Base-by-base conservation (phyloP, 2,888 invertebrate species). In the Craniophora ligustri region DNA sequence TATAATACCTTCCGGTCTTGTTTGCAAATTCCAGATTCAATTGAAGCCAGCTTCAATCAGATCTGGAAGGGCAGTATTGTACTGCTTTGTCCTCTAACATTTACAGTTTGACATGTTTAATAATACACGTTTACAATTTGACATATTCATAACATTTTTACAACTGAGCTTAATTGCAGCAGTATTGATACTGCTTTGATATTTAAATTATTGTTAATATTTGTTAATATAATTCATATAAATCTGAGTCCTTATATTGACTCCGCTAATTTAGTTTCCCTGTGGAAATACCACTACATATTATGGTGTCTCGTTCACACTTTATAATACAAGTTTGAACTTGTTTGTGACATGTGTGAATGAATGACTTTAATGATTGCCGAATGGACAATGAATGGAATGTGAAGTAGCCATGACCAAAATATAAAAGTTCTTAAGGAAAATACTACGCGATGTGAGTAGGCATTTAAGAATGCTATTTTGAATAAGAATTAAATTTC, bases 311-410 rank as follows among this genome's bases (percentile, higher is more conserved):
- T 48, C 64, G n/a, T 31, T 46, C 41, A 13, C 30, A 44, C 39
- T 11, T 26, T 38, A n/a, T 34, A 21, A 31, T 42, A 55, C 63
- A 44, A 7, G 63, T 58, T 48, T 35, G 28, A 10, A 50, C 66
- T 41, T 51, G 61, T 65, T 61, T 45, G 30, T 21, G 7, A 48
- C 44, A 36, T 45, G 49, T 45, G 40, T 38, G 23, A 48, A 49
- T 54, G 59, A 64, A 59, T 54, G 64, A 44, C 38, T 51, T 34
- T n/a, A 63, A 59, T 54, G 63, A 44, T 51, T 39, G 14, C 36
- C 47, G 31, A 59, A 64, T 64, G 59, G 30, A 53, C 47, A 45
- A 38, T 42, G 21, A 19, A 15, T 47, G 39, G 63, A 54, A 64
- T 64, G 41, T 13, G 15, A 34, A 18, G 16, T 30, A 30, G 26